Conservation (phyloP, 2,113 vertebrate genomes). For the Callionymus lyra region DNA sequence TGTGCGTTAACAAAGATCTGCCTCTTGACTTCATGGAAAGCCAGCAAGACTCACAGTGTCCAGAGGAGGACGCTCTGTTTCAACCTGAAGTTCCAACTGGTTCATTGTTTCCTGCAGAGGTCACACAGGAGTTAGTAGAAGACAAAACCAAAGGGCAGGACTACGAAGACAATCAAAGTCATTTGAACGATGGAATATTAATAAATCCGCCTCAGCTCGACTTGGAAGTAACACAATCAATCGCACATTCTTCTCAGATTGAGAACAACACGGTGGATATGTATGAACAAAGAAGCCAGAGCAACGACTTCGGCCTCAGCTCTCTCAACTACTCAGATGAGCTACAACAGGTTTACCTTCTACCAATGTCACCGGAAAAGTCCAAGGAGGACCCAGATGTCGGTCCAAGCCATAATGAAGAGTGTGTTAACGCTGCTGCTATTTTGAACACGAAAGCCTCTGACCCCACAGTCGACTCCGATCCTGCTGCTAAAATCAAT, state of each 20-base stretch:
- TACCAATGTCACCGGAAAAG: conserved; percentile 47
- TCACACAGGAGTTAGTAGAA: conserved; percentile 14
- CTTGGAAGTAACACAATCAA: conserved; percentile 35
- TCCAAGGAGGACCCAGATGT: conserved; percentile 35
- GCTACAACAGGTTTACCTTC: conserved; percentile 51
- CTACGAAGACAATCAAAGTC: conserved; percentile 25
- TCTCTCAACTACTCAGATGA: conserved; percentile 60
- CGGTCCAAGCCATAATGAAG: conserved; percentile 33
- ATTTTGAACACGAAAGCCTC: conserved; percentile 46
- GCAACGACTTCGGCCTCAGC: conserved; percentile 62
- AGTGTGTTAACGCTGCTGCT: conserved; percentile 37
- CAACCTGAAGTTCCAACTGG: conserved; percentile 35
- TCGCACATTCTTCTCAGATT: conserved; percentile 34
- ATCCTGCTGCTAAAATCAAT: conserved; percentile 25
- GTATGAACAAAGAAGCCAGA: too few species aligned
- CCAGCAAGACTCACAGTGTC: conserved; percentile 45
- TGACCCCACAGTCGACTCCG: conserved; percentile 25
- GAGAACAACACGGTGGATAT: background rate
- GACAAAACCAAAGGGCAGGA: conserved; percentile 23
- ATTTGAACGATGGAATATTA: conserved; percentile 33
- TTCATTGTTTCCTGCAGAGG: conserved; percentile 20
- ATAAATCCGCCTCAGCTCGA: conserved; percentile 45
- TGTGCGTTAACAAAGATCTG: conserved; percentile 46
- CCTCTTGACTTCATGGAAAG: conserved; percentile 54
- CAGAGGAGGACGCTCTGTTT: conserved; percentile 29